A percentile compares a stretch with the other conserved stretches of the same genome.
Conservation (phyloP, 2,113 vertebrate genomes). For the Neogobius melanostomus region DNA sequence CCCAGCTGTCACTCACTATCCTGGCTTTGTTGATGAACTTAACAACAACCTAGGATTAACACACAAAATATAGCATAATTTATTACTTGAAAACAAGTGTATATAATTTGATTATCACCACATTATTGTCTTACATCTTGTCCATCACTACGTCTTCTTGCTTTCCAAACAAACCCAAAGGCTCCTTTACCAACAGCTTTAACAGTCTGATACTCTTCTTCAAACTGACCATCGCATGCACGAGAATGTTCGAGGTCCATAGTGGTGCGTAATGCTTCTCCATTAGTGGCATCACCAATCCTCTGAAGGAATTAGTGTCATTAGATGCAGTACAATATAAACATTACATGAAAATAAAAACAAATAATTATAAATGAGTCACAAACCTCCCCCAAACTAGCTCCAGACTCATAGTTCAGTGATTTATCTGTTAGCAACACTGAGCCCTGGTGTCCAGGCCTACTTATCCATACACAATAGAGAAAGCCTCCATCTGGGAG, state of each 20-base stretch:
- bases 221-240: constrained; percentile 87
- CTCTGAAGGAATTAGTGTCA: constrained; percentile 53
- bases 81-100: too few species aligned
- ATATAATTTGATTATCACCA: background rate
- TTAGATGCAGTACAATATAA: background rate
- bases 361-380: background rate
- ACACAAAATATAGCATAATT: background rate
- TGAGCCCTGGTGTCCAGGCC: constrained; percentile 72
- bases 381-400: constrained; percentile 76
- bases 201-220: constrained; percentile 80
- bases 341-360: too few species aligned
- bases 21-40: constrained; percentile 93
- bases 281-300: constrained; percentile 62
- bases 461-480: constrained; percentile 88
- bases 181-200: constrained; percentile 87
- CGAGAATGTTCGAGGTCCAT: constrained; percentile 81
- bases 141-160: constrained; percentile 69
- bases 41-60: constrained; percentile 79
- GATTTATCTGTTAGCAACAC: constrained; percentile 64
- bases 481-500: constrained; percentile 71
- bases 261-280: constrained; percentile 68
- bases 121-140: constrained; percentile 78
- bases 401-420: constrained; percentile 55
- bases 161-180: constrained; percentile 93
- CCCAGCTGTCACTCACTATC: constrained; percentile 89